Base-by-base conservation (phyloP, 2,113 vertebrate genomes). In the Rhinopomastus cyanomelas region DNA sequence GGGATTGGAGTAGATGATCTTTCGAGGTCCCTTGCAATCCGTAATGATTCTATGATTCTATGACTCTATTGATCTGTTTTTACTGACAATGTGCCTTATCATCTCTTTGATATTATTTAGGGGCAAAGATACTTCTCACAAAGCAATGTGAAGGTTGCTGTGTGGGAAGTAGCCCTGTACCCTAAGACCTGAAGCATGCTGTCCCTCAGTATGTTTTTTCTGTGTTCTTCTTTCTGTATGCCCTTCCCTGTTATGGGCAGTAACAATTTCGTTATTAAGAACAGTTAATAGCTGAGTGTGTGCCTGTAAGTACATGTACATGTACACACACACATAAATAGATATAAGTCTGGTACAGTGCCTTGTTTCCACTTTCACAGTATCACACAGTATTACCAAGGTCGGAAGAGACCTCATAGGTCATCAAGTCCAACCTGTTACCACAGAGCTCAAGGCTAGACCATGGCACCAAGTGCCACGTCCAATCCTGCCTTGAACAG, bases 131-230 rank as follows among this genome's bases (percentile, higher is more conserved):
- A 23, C 20, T 60, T 65, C 27, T 69, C 30, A n/a, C 23, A 53
- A 25, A 49, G 5, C 16, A 62, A 8, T 52, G 8, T 15, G 20
- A 21, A 29, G 14, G 9, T 18, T 78, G 16, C 23, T 72, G n/a
- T 34, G 11, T 59, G 32, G 29, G 39, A 78, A 75, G 12, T 6
- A 26, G 22, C 59, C 26, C 52, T 48, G 6, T 52, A 34, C 11
- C 22, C 56, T 21, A 8, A n/a, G 26, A 30, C 53, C 10, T 65
- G 42, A 53, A 12, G 30, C 11, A 51, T 60, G 19, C 52, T 71
- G 65, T 39, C 18, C 32, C 30, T 3, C 3, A 3, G 30, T 3
- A 1, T 0, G 57, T 32, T 37, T 27, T 75, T 23, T 71, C 12
- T 36, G 27, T 72, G 25, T 26, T 37, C 5, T 34, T 37, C 16